These are phyloP conservation scores for Eupithecia insigniata DNA, from an alignment of 2,888 invertebrate genomes.

Conservation along the genomic window DNA sequence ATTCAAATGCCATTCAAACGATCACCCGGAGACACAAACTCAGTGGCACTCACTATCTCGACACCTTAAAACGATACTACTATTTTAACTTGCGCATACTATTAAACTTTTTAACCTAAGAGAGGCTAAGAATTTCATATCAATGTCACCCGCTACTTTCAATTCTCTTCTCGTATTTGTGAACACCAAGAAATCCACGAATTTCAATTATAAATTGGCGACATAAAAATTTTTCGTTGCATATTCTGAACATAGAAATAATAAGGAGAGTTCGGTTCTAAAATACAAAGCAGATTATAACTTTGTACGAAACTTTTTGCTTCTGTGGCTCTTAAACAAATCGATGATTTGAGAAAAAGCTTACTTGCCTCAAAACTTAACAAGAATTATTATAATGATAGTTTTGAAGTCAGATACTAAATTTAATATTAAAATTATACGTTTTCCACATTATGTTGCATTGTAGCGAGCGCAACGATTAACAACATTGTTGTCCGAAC, in stretches of 20 bases:
- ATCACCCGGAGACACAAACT: conserved; percentile 63
- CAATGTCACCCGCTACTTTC: background rate
- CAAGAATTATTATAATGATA: conserved; percentile 24
- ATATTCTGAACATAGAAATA: background rate
- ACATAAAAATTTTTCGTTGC: background rate
- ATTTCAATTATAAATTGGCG: background rate
- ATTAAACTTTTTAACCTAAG: conserved; percentile 45
- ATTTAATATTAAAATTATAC: conserved; percentile 32
- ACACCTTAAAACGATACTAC: conserved; percentile 67
- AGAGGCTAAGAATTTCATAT: background rate
- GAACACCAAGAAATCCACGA: background rate
- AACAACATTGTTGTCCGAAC: conserved; percentile 71
- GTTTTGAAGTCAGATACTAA: conserved; percentile 24
- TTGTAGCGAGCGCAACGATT: conserved; percentile 64
- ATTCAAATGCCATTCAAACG: conserved; percentile 80
- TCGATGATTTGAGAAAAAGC: background rate
- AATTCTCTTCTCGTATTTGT: background rate
- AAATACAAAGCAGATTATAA: background rate
- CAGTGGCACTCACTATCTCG: conserved; percentile 79
- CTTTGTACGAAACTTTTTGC: background rate
- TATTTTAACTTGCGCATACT: conserved; percentile 49
- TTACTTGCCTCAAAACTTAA: background rate
- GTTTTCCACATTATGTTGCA: conserved; percentile 53
- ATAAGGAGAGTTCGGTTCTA: background rate
- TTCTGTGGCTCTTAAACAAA: background rate